A percentile compares a stretch with the other conserved stretches of the same genome.
Evolutionary conservation across 2,797 vertebrate species (phyloP).

Genomic region (Erithacus rubecula): DNA sequence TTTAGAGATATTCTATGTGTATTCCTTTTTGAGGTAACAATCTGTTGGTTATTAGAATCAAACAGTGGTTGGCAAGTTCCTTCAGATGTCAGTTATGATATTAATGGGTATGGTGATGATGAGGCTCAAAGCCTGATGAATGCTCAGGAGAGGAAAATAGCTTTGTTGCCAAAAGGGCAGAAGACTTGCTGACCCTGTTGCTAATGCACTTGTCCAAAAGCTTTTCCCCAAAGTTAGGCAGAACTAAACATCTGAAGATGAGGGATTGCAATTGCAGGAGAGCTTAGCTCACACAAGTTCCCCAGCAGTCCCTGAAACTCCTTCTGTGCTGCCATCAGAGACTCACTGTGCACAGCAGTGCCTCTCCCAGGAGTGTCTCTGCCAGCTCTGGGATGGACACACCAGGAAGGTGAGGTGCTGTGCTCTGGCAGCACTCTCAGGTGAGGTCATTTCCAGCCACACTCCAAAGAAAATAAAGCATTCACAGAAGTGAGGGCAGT

Average conservation of each 20-base stretch:
- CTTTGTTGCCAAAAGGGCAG: not conserved
- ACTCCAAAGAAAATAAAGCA: not conserved
- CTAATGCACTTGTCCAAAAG: not conserved
- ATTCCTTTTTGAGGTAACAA: not conserved
- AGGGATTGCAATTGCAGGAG: not conserved
- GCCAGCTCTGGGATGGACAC: accelerated
- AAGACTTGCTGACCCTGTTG: not conserved
- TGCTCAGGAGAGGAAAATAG: not conserved
- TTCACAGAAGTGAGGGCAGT: not conserved
- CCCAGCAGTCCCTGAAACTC: not conserved
- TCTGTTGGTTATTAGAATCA: not conserved
- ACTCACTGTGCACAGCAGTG: accelerated
- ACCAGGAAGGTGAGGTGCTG: not conserved
- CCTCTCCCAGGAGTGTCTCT: not conserved
- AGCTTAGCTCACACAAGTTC: not conserved
- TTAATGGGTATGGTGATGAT: not conserved
- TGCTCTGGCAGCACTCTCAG: not conserved
- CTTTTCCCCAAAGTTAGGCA: not conserved
- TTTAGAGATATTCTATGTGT: not conserved
- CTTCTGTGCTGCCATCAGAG: accelerated
- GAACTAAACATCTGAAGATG: not conserved
- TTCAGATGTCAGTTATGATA: not conserved
- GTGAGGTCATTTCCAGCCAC: not conserved
- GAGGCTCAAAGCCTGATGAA: not conserved
- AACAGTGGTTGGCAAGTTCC: not conserved